Evolutionary conservation across 2,113 vertebrate genomes (phyloP), one percentile per base, ranked within the genome.

Genomic region (Corythornis cristatus): DNA sequence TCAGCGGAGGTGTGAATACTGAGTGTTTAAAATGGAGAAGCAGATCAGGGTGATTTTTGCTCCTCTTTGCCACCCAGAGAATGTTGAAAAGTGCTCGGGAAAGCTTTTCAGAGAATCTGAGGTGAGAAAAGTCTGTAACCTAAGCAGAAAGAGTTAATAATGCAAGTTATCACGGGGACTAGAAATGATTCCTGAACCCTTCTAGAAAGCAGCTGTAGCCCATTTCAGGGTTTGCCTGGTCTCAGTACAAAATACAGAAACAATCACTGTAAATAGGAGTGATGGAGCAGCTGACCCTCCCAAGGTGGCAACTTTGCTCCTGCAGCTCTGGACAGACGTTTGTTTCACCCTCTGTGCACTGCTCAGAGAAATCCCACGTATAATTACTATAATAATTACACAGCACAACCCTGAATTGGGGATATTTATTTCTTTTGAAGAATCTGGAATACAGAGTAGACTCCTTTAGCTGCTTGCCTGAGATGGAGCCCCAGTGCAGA

Each of bases 351-450:
- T 0, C 64, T 54, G 53, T 22, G 35, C 53, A 1, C 53, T 40
- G 11, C 72, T 86, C 53, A 16, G 8, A 74, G 72, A 46, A 45
- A 37, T 10, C 37, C 37, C 37, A 37, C 37, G 9, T 37, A 37
- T 37, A 37, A 11, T 37, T 37, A 37, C 37, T 37, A 37, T 37
- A 37, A 26, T 42, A 83, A 82, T 89, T 37, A 8, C 29, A 22
- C 46, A 88, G 45, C 75, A 91, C 42, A 37, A 51, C 11, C 31
- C 79, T 35, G n/a, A 81, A 72, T 54, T 58, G 77, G 61, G 72
- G 68, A 82, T 80, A 25, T 31, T 12, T 57, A 37, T 93, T 90
- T 95, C 83, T 77, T 85, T 76, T 93, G 90, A 89, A 83, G 67
- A 37, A 74, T 35, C 0, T 46, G 56, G 14, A 61, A 57, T 25